phyloP scores from a whole-genome alignment of 2,113 vertebrate genomes.

The Gorsachius goisagi region DNA sequence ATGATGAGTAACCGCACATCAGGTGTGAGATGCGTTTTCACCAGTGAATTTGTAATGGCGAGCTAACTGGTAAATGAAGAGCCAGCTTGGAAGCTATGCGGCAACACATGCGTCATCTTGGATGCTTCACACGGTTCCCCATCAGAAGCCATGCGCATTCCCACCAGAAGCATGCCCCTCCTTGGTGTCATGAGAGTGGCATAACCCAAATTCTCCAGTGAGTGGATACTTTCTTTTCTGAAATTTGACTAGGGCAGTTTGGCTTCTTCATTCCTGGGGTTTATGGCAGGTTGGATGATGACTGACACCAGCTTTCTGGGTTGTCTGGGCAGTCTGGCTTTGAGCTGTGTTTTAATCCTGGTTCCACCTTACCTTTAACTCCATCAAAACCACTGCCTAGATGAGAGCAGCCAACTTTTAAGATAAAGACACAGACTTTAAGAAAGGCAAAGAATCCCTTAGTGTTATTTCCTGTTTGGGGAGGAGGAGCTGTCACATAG shows the following conservation, averaged over 20 bases:
- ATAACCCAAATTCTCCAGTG: background rate
- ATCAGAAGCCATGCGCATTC: background rate
- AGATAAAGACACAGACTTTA: background rate
- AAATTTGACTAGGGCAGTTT: background rate
- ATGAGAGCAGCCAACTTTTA: background rate
- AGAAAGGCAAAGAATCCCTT: background rate
- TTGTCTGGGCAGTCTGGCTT: background rate
- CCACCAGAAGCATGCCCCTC: background rate
- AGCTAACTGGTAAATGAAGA: background rate
- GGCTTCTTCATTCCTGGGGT: background rate
- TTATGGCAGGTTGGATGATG: background rate
- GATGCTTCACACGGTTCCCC: background rate
- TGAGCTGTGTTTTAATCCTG: background rate
- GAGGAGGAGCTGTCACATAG: background rate
- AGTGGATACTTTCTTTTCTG: background rate
- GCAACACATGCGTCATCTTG: accelerated
- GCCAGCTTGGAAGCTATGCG: background rate
- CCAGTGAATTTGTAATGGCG: background rate
- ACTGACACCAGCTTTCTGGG: background rate
- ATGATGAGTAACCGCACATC: background rate
- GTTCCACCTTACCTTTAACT: background rate
- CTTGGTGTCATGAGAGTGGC: background rate
- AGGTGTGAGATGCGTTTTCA: background rate
- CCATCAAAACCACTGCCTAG: background rate
- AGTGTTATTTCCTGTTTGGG: background rate